Evolutionary conservation across 1,140 invertebrate genomes (phyloP).

Genomic region (Diorhabda sublineata): DNA sequence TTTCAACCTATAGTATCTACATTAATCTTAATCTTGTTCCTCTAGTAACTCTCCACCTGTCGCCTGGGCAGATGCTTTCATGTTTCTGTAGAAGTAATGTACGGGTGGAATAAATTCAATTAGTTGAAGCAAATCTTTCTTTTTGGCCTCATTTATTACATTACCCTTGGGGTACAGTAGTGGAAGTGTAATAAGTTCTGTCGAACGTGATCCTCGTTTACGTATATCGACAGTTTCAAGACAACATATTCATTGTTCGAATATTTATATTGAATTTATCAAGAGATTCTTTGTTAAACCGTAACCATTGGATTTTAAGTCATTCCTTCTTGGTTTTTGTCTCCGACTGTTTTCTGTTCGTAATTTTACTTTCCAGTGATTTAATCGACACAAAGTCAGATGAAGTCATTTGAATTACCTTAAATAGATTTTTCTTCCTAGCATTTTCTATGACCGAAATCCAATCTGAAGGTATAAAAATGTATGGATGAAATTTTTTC

Average conservation of each 20-base stretch:
- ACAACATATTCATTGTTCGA: not conserved
- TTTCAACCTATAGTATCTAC: not conserved
- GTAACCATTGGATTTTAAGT: constrained; percentile 26
- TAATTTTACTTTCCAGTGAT: constrained; percentile 10
- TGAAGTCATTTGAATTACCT: constrained; percentile 12
- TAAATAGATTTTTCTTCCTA: constrained; percentile 19
- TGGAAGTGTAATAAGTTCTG: no score
- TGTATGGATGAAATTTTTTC: constrained; percentile 21
- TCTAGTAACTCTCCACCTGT: not conserved
- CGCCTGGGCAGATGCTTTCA: constrained; percentile 6
- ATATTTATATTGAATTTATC: constrained; percentile 12
- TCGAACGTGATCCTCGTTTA: no score
- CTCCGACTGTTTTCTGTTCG: constrained; percentile 16
- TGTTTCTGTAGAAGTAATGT: constrained; percentile 14
- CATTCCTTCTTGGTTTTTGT: constrained; percentile 14
- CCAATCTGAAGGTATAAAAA: constrained; percentile 26
- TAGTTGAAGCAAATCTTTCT: constrained; percentile 12
- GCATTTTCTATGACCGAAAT: constrained; percentile 19
- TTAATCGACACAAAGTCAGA: constrained; percentile 9
- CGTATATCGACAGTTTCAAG: not conserved
- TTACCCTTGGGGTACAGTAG: constrained; percentile 14
- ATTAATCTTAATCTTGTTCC: no score
- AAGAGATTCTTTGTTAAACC: constrained; percentile 14
- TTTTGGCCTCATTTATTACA: constrained; percentile 7
- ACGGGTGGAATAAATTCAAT: constrained; percentile 19